A percentile compares a stretch with the other conserved stretches of the same genome.
phyloP scores from a whole-genome alignment of 2,113 vertebrate species.

The Zosterops lateralis region DNA sequence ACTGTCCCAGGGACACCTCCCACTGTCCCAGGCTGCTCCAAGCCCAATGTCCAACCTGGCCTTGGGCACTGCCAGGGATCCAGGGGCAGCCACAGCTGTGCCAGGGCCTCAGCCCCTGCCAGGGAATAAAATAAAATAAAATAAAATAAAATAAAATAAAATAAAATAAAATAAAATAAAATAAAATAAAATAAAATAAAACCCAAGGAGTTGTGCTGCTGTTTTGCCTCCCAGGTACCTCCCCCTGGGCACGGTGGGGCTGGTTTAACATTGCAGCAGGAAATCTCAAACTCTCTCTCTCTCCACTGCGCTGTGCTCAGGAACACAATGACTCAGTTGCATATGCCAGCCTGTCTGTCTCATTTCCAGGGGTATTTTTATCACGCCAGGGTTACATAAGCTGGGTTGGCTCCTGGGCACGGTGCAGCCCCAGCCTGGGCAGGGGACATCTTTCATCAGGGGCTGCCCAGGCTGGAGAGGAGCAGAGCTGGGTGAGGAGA shows the following conservation, averaged over 20 bases:
- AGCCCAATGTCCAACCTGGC: too few relatives aligned
- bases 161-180: too few relatives aligned
- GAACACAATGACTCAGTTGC: neutral
- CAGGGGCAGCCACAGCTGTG: too few relatives aligned
- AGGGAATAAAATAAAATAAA: neutral
- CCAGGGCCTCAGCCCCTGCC: neutral
- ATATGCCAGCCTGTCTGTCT: neutral
- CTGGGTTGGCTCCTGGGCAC: accelerated
- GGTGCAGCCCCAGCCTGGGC: accelerated
- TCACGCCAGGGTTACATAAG: neutral
- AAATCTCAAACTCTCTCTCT: neutral
- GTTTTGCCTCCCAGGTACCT: neutral
- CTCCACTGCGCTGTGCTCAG: neutral
- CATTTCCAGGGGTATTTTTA: neutral
- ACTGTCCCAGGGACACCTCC: neutral
- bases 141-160: too few relatives aligned
- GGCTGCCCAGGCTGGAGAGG: neutral
- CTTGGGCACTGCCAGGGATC: too few relatives aligned
- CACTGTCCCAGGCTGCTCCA: neutral
- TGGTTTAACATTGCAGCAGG: neutral
- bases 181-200: too few relatives aligned
- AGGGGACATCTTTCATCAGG: neutral
- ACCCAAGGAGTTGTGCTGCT: accelerated
- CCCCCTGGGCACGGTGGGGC: accelerated
- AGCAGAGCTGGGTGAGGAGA: neutral